Conservation (phyloP, 2,113 vertebrate genomes). For the Muntiacus reevesi region DNA sequence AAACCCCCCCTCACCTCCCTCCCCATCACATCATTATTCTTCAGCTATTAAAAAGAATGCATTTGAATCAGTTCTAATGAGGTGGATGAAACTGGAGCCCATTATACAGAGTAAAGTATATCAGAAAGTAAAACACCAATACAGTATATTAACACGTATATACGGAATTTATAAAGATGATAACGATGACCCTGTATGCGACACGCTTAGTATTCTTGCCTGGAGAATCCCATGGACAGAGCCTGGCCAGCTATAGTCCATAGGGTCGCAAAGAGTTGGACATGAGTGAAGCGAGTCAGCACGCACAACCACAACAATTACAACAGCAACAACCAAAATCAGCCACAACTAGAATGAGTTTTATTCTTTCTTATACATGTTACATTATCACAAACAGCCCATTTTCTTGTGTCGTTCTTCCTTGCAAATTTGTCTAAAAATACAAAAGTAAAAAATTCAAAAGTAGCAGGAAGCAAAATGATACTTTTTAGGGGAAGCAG, state of each 20-base stretch:
- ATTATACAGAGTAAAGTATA: background rate
- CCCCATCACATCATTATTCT: background rate
- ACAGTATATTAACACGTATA: background rate
- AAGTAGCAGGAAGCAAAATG: background rate
- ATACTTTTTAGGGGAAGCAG: background rate
- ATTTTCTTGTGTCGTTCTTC: background rate
- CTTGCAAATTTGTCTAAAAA: background rate
- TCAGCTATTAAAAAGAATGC: background rate
- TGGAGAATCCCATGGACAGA: background rate
- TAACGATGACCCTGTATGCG: background rate
- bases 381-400: background rate
- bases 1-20: background rate
- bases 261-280: accelerated
- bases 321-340: background rate
- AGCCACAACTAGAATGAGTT: background rate
- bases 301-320: accelerated
- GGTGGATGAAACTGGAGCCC: background rate
- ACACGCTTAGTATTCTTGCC: background rate
- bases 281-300: background rate
- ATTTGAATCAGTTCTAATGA: background rate
- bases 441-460: background rate
- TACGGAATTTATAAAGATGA: background rate
- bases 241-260: background rate
- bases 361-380: background rate
- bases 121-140: background rate